Conservation (phyloP, 1,140 invertebrate genomes). For the Drosophila prosaltans region DNA sequence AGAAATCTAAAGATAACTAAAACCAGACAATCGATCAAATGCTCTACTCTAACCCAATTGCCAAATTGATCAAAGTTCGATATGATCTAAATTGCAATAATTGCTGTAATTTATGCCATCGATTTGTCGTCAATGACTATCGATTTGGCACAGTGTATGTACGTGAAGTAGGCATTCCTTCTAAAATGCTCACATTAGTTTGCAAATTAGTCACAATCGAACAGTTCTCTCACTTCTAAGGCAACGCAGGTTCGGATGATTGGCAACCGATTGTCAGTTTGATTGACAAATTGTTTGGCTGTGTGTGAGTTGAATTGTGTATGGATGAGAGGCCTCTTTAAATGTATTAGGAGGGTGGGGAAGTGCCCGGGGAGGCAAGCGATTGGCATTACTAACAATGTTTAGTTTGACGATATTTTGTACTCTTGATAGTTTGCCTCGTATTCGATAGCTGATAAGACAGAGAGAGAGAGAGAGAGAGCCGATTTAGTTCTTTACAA, state of each 20-base stretch:
- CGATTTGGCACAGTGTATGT: neutral
- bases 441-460: constrained; percentile 11
- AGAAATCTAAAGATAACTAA: too few species aligned
- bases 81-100: constrained; percentile 43
- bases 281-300: constrained; percentile 64
- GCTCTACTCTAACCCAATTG: neutral
- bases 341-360: neutral
- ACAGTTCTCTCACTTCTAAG: constrained; percentile 21
- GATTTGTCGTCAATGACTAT: constrained; percentile 33
- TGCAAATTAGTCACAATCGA: constrained; percentile 50
- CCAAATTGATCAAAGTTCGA: neutral
- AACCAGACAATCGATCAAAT: too few species aligned
- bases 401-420: constrained; percentile 31
- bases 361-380: neutral
- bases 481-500: constrained; percentile 46
- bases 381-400: constrained; percentile 39
- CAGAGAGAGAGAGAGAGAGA: neutral
- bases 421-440: neutral
- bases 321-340: constrained; percentile 5
- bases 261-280: constrained; percentile 66
- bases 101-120: constrained; percentile 41
- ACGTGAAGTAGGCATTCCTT: neutral
- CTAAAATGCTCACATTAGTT: constrained; percentile 34
- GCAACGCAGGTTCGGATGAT: constrained; percentile 38
- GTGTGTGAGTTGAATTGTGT: constrained; percentile 28